Conservation (phyloP, 2,888 invertebrate species). For the Drosophila mettleri region DNA sequence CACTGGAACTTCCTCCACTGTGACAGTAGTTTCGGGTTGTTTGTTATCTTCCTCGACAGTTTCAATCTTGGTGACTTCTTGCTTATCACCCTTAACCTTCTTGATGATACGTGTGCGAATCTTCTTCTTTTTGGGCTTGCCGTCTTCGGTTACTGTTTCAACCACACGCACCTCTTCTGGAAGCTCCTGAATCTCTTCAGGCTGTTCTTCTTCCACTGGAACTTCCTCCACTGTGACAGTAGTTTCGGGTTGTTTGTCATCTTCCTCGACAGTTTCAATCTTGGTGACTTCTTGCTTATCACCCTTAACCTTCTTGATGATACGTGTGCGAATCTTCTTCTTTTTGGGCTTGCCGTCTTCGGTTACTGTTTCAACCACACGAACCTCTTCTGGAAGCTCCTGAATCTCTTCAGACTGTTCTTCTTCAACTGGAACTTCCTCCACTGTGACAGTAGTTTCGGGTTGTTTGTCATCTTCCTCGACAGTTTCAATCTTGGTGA, state of each 20-base stretch:
- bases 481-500: constrained; percentile 22
- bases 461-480: constrained; percentile 5
- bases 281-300: constrained; percentile 33
- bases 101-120: constrained; percentile 5
- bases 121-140: constrained; percentile 7
- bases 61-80: constrained; percentile 25
- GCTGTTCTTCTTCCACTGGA: not conserved
- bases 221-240: constrained; percentile 3
- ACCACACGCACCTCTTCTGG: constrained; percentile 3
- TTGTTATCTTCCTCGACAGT: constrained; percentile 18
- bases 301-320: constrained; percentile 19
- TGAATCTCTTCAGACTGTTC: not conserved
- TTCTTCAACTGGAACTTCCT: not conserved
- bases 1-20: not conserved
- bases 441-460: not conserved
- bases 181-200: not conserved
- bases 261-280: constrained; percentile 24
- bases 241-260: constrained; percentile 5
- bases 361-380: not conserved
- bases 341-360: constrained; percentile 4
- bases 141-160: constrained; percentile 1
- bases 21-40: constrained; percentile 1
- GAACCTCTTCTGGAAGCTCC: constrained; percentile 3
- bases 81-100: constrained; percentile 13
- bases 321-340: constrained; percentile 6